These are phyloP conservation scores for Monopterus albus DNA, from an alignment of 2,113 vertebrate genomes.

Conservation along the genomic window DNA sequence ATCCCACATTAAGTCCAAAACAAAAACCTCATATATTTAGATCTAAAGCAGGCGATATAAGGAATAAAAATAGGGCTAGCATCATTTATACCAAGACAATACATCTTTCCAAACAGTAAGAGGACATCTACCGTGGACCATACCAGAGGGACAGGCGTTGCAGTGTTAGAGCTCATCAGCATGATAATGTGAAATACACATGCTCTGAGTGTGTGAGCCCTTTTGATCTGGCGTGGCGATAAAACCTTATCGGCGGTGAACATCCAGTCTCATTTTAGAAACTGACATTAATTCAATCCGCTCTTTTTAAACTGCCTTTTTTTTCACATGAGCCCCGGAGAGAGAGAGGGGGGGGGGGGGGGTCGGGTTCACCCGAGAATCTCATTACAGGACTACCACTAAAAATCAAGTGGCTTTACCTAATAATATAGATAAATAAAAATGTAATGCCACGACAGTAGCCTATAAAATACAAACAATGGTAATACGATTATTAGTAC, in stretches of 20 bases:
- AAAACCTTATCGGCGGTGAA: constrained; percentile 79
- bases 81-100: not conserved
- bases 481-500: not conserved
- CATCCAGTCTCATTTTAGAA: constrained; percentile 81
- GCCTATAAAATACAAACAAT: not conserved
- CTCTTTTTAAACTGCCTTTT: constrained; percentile 44
- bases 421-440: constrained; percentile 32
- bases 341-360: constrained; percentile 45
- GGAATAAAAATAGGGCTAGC: too few species aligned
- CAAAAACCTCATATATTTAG: too few species aligned
- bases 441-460: constrained; percentile 8
- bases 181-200: constrained; percentile 80
- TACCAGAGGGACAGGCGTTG: constrained; percentile 52
- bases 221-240: constrained; percentile 79
- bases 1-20: too few species aligned
- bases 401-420: constrained; percentile 29
- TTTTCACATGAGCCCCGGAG: constrained; percentile 43
- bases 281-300: constrained; percentile 80
- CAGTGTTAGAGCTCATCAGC: constrained; percentile 79
- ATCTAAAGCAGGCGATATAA: too few species aligned
- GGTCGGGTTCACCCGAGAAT: constrained; percentile 47
- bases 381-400: constrained; percentile 50
- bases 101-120: constrained; percentile 4
- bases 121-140: constrained; percentile 37
- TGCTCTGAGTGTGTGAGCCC: constrained; percentile 76